Conservation (phyloP, 2,797 vertebrate species). For the Halcyon badia region DNA sequence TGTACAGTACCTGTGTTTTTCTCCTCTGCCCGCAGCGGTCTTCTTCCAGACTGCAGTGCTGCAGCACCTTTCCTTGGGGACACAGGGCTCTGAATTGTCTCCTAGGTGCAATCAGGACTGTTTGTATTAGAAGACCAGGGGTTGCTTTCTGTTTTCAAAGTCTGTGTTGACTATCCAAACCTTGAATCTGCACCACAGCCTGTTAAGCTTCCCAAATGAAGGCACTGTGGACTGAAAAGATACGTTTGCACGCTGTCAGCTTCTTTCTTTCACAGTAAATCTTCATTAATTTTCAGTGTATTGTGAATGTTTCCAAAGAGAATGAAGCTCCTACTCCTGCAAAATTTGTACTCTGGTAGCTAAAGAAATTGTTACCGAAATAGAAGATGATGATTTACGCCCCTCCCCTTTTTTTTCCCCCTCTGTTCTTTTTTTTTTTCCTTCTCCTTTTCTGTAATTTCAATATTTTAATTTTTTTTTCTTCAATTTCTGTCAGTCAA, state of each 20-base stretch:
- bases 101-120: neutral
- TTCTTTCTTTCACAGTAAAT: neutral
- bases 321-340: neutral
- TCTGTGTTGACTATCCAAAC: neutral
- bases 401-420: neutral
- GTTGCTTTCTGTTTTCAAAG: neutral
- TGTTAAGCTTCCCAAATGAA: neutral
- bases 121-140: neutral
- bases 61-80: neutral
- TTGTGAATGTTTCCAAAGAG: neutral
- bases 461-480: neutral
- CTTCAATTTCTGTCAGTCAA: neutral
- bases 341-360: neutral
- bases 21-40: neutral
- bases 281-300: neutral
- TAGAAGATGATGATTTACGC: neutral
- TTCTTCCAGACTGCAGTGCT: neutral
- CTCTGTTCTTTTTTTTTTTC: too few species aligned
- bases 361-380: neutral
- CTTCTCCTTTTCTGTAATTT: accelerated
- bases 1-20: neutral
- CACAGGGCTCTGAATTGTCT: neutral
- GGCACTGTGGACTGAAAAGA: neutral
- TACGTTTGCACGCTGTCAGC: neutral
- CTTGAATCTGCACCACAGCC: neutral